Evolutionary conservation across 2,888 invertebrate genomes (phyloP).

Genomic region (Sympetrum striolatum): DNA sequence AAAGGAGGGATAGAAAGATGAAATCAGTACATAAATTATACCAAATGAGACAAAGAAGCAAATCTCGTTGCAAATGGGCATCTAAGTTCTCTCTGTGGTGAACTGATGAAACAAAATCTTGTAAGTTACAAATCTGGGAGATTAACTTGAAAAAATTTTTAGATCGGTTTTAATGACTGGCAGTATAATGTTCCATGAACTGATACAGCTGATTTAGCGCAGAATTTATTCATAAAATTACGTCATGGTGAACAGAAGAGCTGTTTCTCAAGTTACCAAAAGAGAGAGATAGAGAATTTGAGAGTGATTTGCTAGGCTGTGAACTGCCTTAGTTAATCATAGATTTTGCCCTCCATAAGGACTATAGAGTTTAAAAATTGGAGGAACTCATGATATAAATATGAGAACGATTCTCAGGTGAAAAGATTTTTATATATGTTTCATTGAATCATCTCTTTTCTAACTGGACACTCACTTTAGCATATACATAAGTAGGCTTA

Average conservation of each 20-base stretch:
- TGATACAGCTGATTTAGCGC: background rate
- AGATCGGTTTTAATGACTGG: background rate
- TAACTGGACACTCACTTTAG: background rate
- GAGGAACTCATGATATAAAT: conserved; percentile 3
- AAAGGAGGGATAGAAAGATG: background rate
- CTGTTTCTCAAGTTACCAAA: conserved; percentile 34
- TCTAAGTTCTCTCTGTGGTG: background rate
- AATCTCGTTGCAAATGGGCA: background rate
- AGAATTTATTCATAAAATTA: too few species aligned
- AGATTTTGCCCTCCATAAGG: conserved; percentile 12
- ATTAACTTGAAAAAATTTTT: background rate
- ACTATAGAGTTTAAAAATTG: background rate
- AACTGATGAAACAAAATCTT: background rate
- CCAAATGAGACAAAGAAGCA: background rate
- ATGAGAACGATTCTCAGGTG: conserved; percentile 36
- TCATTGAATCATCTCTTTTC: background rate
- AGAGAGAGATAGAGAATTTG: background rate
- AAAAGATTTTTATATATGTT: conserved; percentile 34
- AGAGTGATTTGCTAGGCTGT: conserved; percentile 25
- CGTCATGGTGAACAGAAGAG: background rate
- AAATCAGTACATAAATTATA: background rate
- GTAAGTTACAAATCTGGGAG: background rate
- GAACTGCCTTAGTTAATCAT: conserved; percentile 38
- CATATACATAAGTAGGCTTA: background rate
- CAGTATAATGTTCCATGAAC: background rate